Base-by-base conservation (phyloP, 2,113 vertebrate species). In the Tetrax tetrax region DNA sequence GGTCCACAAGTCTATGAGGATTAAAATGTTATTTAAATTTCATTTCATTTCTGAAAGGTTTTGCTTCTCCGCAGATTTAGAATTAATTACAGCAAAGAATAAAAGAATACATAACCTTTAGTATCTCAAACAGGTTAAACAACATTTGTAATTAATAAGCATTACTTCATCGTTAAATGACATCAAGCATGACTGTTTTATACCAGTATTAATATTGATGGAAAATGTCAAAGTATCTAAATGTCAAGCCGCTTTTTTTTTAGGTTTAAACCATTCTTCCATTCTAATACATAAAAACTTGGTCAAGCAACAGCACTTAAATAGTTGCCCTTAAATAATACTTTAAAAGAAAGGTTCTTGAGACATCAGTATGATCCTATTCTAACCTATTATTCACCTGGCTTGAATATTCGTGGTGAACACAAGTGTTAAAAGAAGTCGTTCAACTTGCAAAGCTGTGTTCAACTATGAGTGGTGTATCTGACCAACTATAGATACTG, bases 141-240 rank as follows among this genome's bases (percentile, higher is more conserved):
- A 97, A 95, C 66, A 91, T 96, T 96, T 96, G 28, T 85, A 96
- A 98, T 98, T 97, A 98, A 96, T 96, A 98, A 97, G 35, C 59
- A 86, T 96, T 89, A 86, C 33, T 88, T 68, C 69, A 81, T 75
- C 10, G 3, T 81, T 93, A 97, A 97, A 97, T 97, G 86, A 13
- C 92, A 97, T 80, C 60, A 45, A 45, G 64, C 84, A 86, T 89
- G 72, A 94, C 78, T 89, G 37, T 87, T 97, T 97, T 95, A 97
- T 63, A 82, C 38, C 65, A 70, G 70, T 94, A 89, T 95, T 98
- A 98, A 96, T 97, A 96, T 48, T 79, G 87, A 79, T 84, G 66
- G 74, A 96, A 98, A 98, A 97, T 84, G 70, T 96, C 95, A 96
- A 95, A 95, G 50, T 90, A 91, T 29, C 54, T 87, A 97, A 98